A percentile compares a stretch with the other conserved stretches of the same genome.
Evolutionary conservation across 2,113 vertebrate species (phyloP).

Genomic region (Cynocephalus volans): DNA sequence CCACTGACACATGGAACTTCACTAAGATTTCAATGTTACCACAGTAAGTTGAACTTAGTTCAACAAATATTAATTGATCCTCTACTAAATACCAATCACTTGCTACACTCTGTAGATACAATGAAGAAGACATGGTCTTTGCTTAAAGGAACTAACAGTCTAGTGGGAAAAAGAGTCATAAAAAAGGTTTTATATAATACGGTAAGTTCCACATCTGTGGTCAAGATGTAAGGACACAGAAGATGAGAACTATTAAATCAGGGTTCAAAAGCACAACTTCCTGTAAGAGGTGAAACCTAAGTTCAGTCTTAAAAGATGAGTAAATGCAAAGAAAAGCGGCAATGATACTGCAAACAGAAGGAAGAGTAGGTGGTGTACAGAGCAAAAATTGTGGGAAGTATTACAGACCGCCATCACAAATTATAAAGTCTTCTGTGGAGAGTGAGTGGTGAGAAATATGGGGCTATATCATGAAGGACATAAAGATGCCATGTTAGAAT

Average conservation of each 20-base stretch:
- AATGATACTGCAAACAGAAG: not conserved
- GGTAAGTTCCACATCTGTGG: not conserved
- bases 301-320: not conserved
- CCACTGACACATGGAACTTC: not conserved
- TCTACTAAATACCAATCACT: not conserved
- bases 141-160: constrained; percentile 42
- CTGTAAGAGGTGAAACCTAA: not conserved
- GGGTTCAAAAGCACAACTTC: not conserved
- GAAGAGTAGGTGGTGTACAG: not conserved
- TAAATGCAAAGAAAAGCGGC: constrained; percentile 11
- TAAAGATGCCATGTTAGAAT: not conserved
- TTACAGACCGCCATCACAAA: not conserved
- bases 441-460: not conserved
- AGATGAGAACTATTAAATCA: not conserved
- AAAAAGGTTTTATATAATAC: not conserved
- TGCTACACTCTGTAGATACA: not conserved
- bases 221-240: not conserved
- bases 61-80: not conserved
- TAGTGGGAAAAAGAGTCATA: not conserved
- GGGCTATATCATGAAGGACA: not conserved
- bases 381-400: not conserved
- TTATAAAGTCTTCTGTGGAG: not conserved
- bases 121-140: not conserved
- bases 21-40: not conserved
- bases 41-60: constrained; percentile 38